Base-by-base conservation (phyloP, 2,113 vertebrate species). In the Oxyruncus cristatus region DNA sequence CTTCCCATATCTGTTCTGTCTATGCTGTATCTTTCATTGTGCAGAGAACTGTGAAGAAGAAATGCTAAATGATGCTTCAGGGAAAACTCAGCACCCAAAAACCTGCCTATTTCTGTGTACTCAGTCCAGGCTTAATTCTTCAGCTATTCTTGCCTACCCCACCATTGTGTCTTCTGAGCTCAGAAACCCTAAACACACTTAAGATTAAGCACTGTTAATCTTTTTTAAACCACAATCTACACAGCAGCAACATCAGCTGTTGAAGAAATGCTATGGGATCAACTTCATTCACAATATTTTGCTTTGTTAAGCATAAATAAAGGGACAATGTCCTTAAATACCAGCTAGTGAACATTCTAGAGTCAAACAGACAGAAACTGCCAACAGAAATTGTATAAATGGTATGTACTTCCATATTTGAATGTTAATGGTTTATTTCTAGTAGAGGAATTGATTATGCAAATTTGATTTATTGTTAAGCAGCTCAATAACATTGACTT, bases 401-500 rank as follows among this genome's bases (percentile, higher is more conserved):
- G 33, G 49, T 58, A 67, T 24, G 3, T 49, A 58, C 37, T 94
- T 92, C 65, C 67, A 9, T 59, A 86, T 82, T 80, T 92, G 73
- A 87, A 85, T 80, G 37, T 46, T 88, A 88, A 89, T 44, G 67
- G 44, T 85, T 95, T 46, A 92, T 93, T 95, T 96, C 75, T 70
- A 76, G 73, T 55, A 68, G 33, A 80, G 52, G 47, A 94, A 93
- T 85, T 44, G 63, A 94, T 70, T 85, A 66, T 79, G 21, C 17
- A 63, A 19, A 33, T 87, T 82, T 92, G 62, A 93, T 85, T 88
- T 84, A 63, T 92, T 77, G 49, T 89, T 85, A 70, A n/a, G 33
- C 42, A 44, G 39, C 30, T 90, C 91, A 78, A 85, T 94, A 65
- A 3, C 77, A 97, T 85, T 89, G 95, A 97, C 88, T 88, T 65